Evolutionary conservation across 2,113 vertebrate species (phyloP).

Genomic region (Pristiophorus japonicus): DNA sequence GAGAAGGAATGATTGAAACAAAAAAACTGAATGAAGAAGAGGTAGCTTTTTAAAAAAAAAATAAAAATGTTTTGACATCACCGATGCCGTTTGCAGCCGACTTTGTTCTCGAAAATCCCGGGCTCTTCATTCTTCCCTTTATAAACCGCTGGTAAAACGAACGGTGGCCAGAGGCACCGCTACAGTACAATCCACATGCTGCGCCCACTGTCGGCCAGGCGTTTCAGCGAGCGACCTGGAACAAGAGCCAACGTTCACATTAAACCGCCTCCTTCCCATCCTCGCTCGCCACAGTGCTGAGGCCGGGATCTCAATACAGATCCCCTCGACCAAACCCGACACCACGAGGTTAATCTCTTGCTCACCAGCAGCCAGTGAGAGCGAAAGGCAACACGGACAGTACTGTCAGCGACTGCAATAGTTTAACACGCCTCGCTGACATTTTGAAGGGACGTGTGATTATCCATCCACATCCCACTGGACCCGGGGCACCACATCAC

Average conservation of each 20-base stretch:
- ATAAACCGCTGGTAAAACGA: background rate
- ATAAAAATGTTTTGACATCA: background rate
- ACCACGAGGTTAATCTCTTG: background rate
- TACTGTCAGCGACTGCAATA: background rate
- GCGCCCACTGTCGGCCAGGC: conserved; percentile 76
- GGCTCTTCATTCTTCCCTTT: conserved; percentile 6
- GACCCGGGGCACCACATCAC: no score
- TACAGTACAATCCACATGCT: conserved; percentile 84
- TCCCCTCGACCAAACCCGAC: background rate
- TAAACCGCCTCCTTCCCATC: no score
- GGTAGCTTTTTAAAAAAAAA: conserved; percentile 25
- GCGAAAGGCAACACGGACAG: background rate
- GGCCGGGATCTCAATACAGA: background rate
- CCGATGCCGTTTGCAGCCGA: background rate
- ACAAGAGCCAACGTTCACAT: background rate
- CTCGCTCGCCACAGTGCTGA: no score
- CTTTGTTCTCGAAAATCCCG: background rate
- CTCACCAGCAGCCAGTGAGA: background rate
- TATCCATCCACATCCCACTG: background rate
- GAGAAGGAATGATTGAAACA: conserved; percentile 24
- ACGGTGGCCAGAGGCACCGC: conserved; percentile 19
- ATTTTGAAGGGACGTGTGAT: background rate
- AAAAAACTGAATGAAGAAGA: conserved; percentile 9
- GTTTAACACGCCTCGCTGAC: background rate
- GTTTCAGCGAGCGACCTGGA: conserved; percentile 77